Conservation (phyloP, 2,113 vertebrate species). For the Gavia stellata region DNA sequence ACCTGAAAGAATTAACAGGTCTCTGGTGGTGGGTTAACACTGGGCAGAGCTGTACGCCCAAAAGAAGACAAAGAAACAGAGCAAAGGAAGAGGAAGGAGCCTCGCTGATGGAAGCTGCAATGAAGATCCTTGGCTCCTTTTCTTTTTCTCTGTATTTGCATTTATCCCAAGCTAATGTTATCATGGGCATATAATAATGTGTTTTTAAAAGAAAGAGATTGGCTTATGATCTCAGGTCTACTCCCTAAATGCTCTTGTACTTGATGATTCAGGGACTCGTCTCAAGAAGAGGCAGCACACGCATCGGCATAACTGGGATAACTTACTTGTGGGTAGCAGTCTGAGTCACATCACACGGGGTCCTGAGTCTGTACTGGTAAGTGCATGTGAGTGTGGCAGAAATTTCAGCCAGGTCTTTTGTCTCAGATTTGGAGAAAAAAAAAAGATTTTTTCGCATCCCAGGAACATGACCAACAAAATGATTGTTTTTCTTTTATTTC, state of each 20-base stretch:
- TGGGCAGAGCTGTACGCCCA: background rate
- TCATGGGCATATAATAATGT: background rate
- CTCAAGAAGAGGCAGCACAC: background rate
- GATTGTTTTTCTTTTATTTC: background rate
- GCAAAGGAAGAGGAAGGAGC: background rate
- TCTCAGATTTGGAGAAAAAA: background rate
- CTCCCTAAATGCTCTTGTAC: background rate
- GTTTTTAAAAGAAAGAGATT: background rate
- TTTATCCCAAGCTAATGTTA: background rate
- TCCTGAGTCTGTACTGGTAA: background rate
- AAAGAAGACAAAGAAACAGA: background rate
- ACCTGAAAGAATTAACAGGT: background rate
- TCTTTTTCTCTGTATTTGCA: background rate
- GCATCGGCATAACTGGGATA: background rate
- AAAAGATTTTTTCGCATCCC: background rate
- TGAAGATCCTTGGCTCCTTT: background rate
- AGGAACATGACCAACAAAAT: fast-evolving
- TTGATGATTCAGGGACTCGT: background rate
- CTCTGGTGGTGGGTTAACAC: background rate
- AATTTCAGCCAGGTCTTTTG: background rate
- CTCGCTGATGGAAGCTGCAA: background rate
- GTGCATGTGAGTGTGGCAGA: background rate
- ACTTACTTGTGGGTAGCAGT: background rate
- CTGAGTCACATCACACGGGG: background rate
- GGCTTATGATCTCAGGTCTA: background rate